Percentiles rank a stretch among this genome's conserved stretches.
phyloP scores from a whole-genome alignment of 2,888 invertebrate species.

The Eupithecia vulgata region DNA sequence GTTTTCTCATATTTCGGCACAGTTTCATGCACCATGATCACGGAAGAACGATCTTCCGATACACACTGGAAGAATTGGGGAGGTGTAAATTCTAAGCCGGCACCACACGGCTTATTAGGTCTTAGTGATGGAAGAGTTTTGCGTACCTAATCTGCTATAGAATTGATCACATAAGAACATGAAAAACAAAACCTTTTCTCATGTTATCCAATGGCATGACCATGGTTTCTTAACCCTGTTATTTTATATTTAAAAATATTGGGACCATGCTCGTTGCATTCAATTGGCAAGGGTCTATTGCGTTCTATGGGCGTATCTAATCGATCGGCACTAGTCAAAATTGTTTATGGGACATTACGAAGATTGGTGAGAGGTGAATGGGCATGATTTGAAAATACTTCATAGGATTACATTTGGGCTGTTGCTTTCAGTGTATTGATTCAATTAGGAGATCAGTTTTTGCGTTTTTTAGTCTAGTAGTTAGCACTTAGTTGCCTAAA shows the following conservation, averaged over 20 bases:
- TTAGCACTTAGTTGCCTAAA: neutral
- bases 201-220: neutral
- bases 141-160: neutral
- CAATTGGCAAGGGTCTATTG: constrained; percentile 22
- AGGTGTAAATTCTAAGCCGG: too few relatives aligned
- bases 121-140: neutral
- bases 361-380: constrained; percentile 4
- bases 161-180: neutral
- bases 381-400: neutral
- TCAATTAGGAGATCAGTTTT: neutral
- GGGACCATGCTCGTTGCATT: neutral
- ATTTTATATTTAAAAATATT: neutral
- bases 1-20: too few relatives aligned
- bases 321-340: constrained; percentile 18
- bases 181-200: neutral
- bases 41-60: too few relatives aligned
- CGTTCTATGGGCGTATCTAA: constrained; percentile 22
- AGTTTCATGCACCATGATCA: too few relatives aligned
- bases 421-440: neutral
- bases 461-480: neutral
- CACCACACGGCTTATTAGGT: too few relatives aligned
- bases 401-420: neutral
- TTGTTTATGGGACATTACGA: constrained; percentile 13
- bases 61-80: too few relatives aligned
- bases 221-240: neutral